Conservation (phyloP, 2,797 vertebrate genomes). For the Bradypus variegatus region DNA sequence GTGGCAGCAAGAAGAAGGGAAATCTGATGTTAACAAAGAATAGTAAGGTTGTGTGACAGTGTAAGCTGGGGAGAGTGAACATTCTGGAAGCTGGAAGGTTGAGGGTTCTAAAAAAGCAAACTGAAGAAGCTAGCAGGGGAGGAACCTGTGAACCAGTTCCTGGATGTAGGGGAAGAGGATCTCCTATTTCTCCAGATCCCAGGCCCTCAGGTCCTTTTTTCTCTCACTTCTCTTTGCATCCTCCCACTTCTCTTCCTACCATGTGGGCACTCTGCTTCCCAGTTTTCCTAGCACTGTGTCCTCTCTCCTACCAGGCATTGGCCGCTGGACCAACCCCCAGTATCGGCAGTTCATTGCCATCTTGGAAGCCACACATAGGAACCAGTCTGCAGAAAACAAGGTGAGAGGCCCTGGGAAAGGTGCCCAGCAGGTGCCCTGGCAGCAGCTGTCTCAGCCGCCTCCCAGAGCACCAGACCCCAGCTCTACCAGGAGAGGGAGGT, state of each 20-base stretch:
- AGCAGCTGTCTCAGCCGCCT: not conserved
- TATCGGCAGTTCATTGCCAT: slow-evolving; percentile 89
- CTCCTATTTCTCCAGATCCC: not conserved
- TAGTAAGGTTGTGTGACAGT: not conserved
- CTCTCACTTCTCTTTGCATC: not conserved
- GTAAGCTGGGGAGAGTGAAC: not conserved
- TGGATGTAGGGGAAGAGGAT: not conserved
- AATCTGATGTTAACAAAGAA: not conserved
- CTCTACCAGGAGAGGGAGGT: not conserved
- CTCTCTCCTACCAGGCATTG: slow-evolving; percentile 62
- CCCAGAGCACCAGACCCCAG: fast-evolving
- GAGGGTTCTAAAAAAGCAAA: not conserved
- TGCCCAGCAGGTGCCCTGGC: too few relatives aligned
- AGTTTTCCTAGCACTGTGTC: not conserved
- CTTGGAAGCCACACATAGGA: slow-evolving; percentile 83
- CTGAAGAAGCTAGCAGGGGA: not conserved
- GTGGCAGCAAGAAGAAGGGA: not conserved
- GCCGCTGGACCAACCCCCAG: slow-evolving; percentile 88
- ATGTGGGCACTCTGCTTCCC: not conserved
- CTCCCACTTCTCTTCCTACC: not conserved
- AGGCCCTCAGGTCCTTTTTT: not conserved
- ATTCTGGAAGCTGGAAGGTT: not conserved
- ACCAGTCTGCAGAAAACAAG: slow-evolving; percentile 82
- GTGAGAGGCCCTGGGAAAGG: slow-evolving; percentile 64
- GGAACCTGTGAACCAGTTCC: not conserved